Evolutionary conservation across 2,888 invertebrate species (phyloP).

Genomic region (Arrhopalites spinosus): DNA sequence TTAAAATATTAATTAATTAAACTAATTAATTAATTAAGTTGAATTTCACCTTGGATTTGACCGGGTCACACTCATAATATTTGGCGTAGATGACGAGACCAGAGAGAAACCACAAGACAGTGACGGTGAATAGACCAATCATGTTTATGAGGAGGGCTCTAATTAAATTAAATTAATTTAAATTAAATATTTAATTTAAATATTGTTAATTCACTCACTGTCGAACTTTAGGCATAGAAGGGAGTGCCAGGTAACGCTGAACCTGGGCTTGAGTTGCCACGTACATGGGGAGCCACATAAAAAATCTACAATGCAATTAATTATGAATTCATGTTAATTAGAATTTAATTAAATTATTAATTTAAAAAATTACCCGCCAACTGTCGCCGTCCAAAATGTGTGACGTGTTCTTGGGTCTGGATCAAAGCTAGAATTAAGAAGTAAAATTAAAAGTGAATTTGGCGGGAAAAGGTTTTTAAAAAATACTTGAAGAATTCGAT

Average conservation of each 20-base stretch:
- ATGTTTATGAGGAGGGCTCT: constrained; percentile 57
- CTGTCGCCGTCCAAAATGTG: constrained; percentile 51
- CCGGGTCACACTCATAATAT: constrained; percentile 82
- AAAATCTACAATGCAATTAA: constrained; percentile 41
- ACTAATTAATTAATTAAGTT: neutral
- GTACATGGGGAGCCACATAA: constrained; percentile 46
- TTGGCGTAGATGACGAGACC: constrained; percentile 85
- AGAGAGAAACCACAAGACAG: constrained; percentile 74
- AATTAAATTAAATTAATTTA: constrained; percentile 49
- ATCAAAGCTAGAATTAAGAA: constrained; percentile 39
- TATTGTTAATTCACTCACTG: too few species aligned
- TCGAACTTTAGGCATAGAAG: neutral
- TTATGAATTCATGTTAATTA: too few species aligned
- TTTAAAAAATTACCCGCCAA: too few species aligned
- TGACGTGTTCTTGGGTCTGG: constrained; percentile 50
- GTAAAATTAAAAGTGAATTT: neutral
- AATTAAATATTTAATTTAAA: too few species aligned
- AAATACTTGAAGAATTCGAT: constrained; percentile 51
- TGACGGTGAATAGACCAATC: constrained; percentile 59
- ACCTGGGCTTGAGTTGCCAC: constrained; percentile 36
- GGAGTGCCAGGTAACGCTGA: constrained; percentile 35
- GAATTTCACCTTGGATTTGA: constrained; percentile 68
- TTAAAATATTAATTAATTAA: too few species aligned
- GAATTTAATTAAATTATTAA: too few species aligned
- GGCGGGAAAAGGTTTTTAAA: neutral